Evolutionary conservation across 2,888 invertebrate species (phyloP), one percentile per base, ranked within the genome.

Genomic region (Drosophila tripunctata): DNA sequence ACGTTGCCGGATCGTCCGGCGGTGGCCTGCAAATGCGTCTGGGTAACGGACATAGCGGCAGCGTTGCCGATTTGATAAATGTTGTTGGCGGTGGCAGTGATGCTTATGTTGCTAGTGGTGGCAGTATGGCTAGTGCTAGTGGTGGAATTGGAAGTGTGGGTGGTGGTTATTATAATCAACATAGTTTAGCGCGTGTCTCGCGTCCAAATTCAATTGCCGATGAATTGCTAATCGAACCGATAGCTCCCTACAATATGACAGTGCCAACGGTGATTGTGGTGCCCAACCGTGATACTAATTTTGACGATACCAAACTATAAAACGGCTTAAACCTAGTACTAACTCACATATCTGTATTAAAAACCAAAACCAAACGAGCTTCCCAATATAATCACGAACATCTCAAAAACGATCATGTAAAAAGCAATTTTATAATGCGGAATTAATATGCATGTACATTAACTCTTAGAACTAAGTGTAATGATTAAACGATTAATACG

Each of bases 221-320:
- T 54, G 87, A 88, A 57, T 60, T 84, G 44, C 64, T 83, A 24
- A 71, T 74, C 50, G 88, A 87, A 4, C 78, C 79, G 17, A 66
- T 80, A 48, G 60, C 69, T 21, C 40, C 79, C 12, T 61, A 77
- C 56, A 54, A 73, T 17, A 63, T 74, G 19, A 63, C 75, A 15
- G 72, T 89, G 54, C 90, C 90, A 48, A 88, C 89, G 62, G 90
- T 91, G 50, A 89, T 91, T 63, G 87, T 91, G 45, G 90, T 91
- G 80, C 90, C 91, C 56, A 89, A 90, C 61, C 78, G 77, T 52
- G 85, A 88, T 54, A 81, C 77, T 55, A 71, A 71, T 40, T 78
- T 89, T 57, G 89, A 90, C 71, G 91, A 91, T 75, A 91, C 91
- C 24, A 89, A 89, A 73, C 88, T 91, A 78, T 91, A 89, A n/a